A percentile compares a stretch with the other conserved stretches of the same genome.
These are phyloP conservation scores for Sphecodes monilicornis DNA, from an alignment of 2,888 invertebrate genomes.

Conservation along the genomic window DNA sequence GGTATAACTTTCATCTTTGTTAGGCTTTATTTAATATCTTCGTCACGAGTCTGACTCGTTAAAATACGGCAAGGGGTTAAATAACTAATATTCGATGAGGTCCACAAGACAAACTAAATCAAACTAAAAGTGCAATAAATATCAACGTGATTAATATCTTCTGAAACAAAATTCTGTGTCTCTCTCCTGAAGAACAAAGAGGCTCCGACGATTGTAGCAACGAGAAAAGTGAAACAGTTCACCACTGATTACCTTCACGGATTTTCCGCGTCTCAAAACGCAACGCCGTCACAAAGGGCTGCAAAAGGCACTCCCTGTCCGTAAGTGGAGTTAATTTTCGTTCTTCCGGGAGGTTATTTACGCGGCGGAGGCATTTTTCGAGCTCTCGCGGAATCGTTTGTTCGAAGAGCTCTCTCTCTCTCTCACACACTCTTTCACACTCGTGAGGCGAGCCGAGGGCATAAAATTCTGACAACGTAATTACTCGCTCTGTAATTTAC, in stretches of 20 bases:
- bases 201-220: not conserved
- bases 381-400: slow-evolving; percentile 39
- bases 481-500: slow-evolving; percentile 57
- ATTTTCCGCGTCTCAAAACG: not conserved
- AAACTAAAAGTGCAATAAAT: not conserved
- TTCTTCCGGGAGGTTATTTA: not conserved
- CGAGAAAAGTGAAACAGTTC: not conserved
- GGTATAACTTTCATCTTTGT: no score
- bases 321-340: not conserved
- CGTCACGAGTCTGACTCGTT: no score
- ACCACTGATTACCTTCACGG: not conserved
- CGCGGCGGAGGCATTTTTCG: not conserved
- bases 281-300: not conserved
- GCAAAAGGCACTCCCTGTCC: not conserved
- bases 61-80: no score
- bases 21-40: no score
- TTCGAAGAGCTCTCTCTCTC: slow-evolving; percentile 1
- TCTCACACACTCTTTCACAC: no score
- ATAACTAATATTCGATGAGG: not conserved
- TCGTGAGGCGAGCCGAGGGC: slow-evolving; percentile 8
- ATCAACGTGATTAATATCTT: not conserved
- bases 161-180: no score
- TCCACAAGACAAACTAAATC: no score
- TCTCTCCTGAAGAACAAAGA: not conserved
- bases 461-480: slow-evolving; percentile 61